Percentiles rank a stretch among this genome's conserved stretches.
Conservation (phyloP, 2,113 vertebrate genomes). For the Motacilla tschutschensis region DNA sequence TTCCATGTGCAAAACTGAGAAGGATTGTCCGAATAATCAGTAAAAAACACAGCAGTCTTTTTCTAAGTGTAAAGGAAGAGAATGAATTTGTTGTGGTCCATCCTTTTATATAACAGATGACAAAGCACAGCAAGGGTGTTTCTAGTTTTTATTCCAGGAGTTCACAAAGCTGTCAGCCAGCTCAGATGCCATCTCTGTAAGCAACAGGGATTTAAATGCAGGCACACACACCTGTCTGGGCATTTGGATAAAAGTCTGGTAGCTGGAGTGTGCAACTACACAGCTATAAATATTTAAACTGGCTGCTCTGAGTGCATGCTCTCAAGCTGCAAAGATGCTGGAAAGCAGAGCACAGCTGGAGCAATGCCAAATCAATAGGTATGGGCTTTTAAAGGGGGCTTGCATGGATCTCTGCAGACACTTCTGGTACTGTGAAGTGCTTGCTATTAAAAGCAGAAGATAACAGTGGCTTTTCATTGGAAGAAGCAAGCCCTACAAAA, state of each 20-base stretch:
- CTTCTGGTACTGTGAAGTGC: not conserved
- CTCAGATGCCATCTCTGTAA: not conserved
- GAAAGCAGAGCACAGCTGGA: not conserved
- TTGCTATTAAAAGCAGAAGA: not conserved
- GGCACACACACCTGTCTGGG: not conserved
- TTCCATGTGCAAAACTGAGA: not conserved
- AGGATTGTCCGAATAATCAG: not conserved
- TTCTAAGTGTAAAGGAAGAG: not conserved
- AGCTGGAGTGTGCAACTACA: not conserved
- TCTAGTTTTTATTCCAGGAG: not conserved
- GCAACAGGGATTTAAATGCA: not conserved
- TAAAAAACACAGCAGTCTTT: not conserved
- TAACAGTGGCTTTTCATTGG: not conserved
- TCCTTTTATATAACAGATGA: not conserved
- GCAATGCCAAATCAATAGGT: not conserved
- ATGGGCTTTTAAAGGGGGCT: not conserved
- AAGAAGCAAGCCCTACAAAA: not conserved
- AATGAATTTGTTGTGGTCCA: not conserved
- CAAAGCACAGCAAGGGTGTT: not conserved
- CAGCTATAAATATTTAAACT: slow-evolving; percentile 2
- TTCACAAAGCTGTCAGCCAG: not conserved
- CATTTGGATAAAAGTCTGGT: not conserved
- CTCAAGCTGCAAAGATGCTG: not conserved
- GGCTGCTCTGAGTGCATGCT: not conserved
- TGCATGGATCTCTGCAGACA: not conserved